Evolutionary conservation across 37 sponge, comb jelly and placozoan genomes (phyloP).

Genomic region (Spongilla lacustris): DNA sequence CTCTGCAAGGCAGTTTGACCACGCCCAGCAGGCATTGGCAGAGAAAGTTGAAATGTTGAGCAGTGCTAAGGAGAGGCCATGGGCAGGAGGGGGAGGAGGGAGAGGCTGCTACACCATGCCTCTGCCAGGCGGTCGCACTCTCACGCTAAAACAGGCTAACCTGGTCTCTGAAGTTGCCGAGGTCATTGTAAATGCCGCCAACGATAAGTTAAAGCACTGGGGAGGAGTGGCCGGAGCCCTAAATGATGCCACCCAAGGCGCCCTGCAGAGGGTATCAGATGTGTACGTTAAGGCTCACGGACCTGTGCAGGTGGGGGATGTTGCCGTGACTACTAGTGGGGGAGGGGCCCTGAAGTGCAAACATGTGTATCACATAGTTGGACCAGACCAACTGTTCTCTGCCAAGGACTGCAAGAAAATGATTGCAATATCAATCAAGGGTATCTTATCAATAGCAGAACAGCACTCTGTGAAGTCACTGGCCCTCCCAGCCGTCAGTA

Average conservation of each 20-base stretch:
- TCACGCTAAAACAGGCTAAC: constrained; percentile 67
- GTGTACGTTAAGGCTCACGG: neutral
- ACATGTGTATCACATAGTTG: constrained; percentile 69
- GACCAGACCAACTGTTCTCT: constrained; percentile 19
- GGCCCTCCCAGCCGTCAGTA: constrained; percentile 75
- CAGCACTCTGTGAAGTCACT: constrained; percentile 35
- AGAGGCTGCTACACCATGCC: neutral
- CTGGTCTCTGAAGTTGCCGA: constrained; percentile 55
- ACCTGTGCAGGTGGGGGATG: constrained; percentile 43
- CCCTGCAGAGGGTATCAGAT: constrained; percentile 38
- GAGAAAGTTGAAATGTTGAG: neutral
- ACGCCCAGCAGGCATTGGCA: constrained; percentile 23
- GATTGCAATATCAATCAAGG: constrained; percentile 25
- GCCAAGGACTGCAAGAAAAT: constrained; percentile 25
- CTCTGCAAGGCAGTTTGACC: constrained; percentile 55
- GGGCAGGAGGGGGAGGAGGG: neutral
- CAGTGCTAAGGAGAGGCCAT: neutral
- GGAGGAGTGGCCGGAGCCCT: constrained; percentile 80
- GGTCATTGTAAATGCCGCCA: constrained; percentile 83
- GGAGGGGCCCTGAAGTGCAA: constrained; percentile 59
- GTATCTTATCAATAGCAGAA: constrained; percentile 36
- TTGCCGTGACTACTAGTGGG: constrained; percentile 57
- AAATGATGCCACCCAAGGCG: constrained; percentile 54
- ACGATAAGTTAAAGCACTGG: constrained; percentile 44
- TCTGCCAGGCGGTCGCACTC: constrained; percentile 21